These are phyloP conservation scores for Zelleria hepariella DNA, from an alignment of 2,888 invertebrate genomes.

Conservation along the genomic window DNA sequence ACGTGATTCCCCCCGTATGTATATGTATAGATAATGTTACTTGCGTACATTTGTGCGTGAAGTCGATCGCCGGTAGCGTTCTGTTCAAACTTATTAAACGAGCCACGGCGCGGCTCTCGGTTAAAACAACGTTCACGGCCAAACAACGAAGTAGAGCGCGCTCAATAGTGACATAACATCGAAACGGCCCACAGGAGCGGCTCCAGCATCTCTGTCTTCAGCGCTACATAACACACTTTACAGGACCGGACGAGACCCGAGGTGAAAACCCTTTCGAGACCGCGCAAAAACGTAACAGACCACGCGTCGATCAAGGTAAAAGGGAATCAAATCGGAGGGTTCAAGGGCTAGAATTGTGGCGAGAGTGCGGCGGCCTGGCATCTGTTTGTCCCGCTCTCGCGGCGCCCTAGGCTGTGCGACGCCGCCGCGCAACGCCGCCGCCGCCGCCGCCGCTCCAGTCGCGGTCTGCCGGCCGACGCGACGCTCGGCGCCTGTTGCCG, in stretches of 20 bases:
- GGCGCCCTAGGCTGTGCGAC: constrained; percentile 50
- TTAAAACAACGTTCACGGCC: constrained; percentile 47
- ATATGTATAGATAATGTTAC: too few relatives aligned
- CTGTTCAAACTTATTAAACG: background rate
- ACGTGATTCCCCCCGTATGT: too few relatives aligned
- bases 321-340: constrained; percentile 52
- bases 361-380: constrained; percentile 33
- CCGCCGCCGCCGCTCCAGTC: constrained; percentile 52
- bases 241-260: constrained; percentile 47
- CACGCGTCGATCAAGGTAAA: constrained; percentile 45
- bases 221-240: constrained; percentile 46
- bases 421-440: constrained; percentile 45
- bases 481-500: constrained; percentile 52
- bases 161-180: constrained; percentile 65
- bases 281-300: constrained; percentile 55
- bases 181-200: constrained; percentile 52
- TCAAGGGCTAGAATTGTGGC: constrained; percentile 64
- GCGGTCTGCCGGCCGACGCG: constrained; percentile 71
- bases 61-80: too few relatives aligned
- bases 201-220: constrained; percentile 65
- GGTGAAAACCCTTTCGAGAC: constrained; percentile 64
- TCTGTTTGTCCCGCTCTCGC: constrained; percentile 65
- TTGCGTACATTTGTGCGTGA: too few relatives aligned
- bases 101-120: background rate
- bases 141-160: constrained; percentile 55